Conservation (phyloP, 2,888 invertebrate genomes). For the Pristionchus japonicus region DNA sequence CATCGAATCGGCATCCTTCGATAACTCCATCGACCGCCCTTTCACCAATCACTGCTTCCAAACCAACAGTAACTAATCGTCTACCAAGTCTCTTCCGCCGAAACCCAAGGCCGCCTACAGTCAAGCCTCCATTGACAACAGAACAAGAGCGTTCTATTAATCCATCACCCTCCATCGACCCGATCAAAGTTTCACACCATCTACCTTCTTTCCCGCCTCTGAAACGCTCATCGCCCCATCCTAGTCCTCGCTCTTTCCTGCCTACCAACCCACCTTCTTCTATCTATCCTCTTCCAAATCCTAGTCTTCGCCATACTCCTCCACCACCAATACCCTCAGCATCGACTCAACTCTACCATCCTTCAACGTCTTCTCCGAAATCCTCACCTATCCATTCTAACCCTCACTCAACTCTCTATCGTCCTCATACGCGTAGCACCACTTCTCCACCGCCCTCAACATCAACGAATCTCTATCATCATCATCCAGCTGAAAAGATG, state of each 20-base stretch:
- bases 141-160: too few relatives aligned
- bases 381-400: neutral
- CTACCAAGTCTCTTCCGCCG: too few relatives aligned
- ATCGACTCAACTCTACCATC: neutral
- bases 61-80: too few relatives aligned
- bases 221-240: too few relatives aligned
- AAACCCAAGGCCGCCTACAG: too few relatives aligned
- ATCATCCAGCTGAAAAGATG: neutral
- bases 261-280: neutral
- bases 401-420: neutral
- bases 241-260: too few relatives aligned
- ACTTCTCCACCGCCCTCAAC: neutral
- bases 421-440: neutral
- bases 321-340: too few relatives aligned
- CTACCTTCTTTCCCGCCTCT: too few relatives aligned
- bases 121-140: too few relatives aligned
- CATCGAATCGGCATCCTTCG: neutral
- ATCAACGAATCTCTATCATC: neutral
- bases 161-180: too few relatives aligned
- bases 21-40: neutral
- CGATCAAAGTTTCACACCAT: too few relatives aligned
- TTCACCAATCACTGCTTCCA: too few relatives aligned
- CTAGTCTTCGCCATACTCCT: neutral
- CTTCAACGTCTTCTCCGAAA: neutral
- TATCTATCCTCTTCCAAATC: neutral